Evolutionary conservation across 1,140 invertebrate genomes (phyloP), one percentile per base, ranked within the genome.

Genomic region (Atopsyche davidsoni): DNA sequence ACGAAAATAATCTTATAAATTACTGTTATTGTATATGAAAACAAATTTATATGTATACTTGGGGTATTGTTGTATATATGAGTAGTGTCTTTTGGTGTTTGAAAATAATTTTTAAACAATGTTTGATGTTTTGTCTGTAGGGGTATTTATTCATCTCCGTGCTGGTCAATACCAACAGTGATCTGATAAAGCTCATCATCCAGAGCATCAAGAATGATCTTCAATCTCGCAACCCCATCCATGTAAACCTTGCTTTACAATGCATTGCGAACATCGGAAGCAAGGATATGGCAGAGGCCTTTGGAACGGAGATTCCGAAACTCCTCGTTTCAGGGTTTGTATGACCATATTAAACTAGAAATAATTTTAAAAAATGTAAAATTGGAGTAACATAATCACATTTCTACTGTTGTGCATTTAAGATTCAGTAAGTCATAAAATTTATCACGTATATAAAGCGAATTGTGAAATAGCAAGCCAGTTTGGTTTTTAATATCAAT

Each of bases 241-340:
- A 98, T 68, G 94, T 99, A 13, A 98, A 97, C 74, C 79, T 99
- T 55, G 96, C 97, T n/a, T 78, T 99, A 44, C 96, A 99, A 74
- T 99, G 97, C 70, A 98, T 99, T 63, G 96, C 97, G 11, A 99
- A 99, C 72, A 98, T 99, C 72, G 96, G 96, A 18, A 97, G 92
- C 63, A 89, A 93, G 66, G 97, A 99, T 69, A 99, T 99, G 97
- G 96, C 95, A 14, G 96, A 99, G 70, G 93, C 93, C 19, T 98
- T 99, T 76, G 89, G 91, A 23, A 89, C 88, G 60, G 96, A 99
- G 68, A 97, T 99, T 69, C 96, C 96, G 53, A 97, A 97, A 71
- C 75, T 99, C 31, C 80, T 99, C 39, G 94, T 99, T 16, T 98
- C 96, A 50, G 94, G 91, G 89, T 92, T 78, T 73, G 73, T 65